phyloP scores from a whole-genome alignment of 2,888 invertebrate genomes.

The Bimastos eiseni region DNA sequence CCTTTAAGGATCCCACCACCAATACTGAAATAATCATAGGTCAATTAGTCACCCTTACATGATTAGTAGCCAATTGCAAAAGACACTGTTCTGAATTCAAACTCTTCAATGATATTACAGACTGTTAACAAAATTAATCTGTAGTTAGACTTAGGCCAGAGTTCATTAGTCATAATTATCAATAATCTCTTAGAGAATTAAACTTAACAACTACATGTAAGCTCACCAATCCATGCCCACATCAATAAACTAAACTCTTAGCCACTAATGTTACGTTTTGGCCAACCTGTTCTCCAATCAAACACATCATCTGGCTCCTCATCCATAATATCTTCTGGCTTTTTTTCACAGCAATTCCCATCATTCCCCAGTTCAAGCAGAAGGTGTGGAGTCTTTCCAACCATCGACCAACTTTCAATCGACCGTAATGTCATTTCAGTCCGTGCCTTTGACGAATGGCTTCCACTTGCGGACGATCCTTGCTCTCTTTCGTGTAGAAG shows the following conservation, averaged over 20 bases:
- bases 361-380: neutral
- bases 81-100: neutral
- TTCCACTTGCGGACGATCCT: neutral
- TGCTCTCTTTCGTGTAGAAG: neutral
- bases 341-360: neutral
- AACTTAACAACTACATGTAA: neutral
- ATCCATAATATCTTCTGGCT: neutral
- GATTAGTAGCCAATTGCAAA: neutral
- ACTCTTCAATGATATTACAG: neutral
- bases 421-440: neutral
- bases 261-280: neutral
- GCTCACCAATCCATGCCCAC: neutral
- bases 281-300: neutral
- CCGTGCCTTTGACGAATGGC: neutral
- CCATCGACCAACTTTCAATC: neutral
- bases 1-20: too few relatives aligned
- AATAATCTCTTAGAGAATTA: neutral
- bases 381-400: neutral
- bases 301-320: neutral
- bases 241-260: slow-evolving; percentile 1
- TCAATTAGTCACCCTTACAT: neutral
- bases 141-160: neutral
- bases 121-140: neutral
- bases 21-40: too few relatives aligned
- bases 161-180: neutral